Conservation (phyloP, 2,888 invertebrate genomes). For the Sarcophaga variegata region DNA sequence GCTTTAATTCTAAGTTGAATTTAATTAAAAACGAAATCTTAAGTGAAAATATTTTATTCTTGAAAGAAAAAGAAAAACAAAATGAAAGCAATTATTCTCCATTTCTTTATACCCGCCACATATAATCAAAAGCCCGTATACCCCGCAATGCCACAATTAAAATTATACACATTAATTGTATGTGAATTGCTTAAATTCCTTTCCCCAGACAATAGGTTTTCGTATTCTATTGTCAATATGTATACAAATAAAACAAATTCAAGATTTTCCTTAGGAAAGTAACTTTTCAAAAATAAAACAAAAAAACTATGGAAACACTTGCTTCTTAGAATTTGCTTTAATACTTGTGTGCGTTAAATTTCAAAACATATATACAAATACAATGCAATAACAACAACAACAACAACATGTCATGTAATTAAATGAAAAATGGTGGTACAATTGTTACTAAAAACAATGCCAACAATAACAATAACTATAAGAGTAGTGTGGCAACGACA, state of each 20-base stretch:
- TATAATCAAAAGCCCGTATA: too few species aligned
- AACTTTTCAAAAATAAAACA: background rate
- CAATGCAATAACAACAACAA: slow-evolving; percentile 24
- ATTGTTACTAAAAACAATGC: slow-evolving; percentile 33
- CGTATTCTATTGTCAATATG: background rate
- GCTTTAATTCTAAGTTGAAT: too few species aligned
- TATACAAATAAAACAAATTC: background rate
- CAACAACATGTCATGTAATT: slow-evolving; percentile 42
- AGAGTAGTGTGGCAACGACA: slow-evolving; percentile 31
- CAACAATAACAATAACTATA: slow-evolving; percentile 7
- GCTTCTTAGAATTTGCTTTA: background rate
- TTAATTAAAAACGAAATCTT: too few species aligned
- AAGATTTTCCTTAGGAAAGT: background rate
- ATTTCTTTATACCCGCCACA: too few species aligned
- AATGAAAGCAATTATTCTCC: too few species aligned
- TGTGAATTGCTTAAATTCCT: background rate
- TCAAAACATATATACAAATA: slow-evolving; percentile 54
- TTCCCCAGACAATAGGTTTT: background rate
- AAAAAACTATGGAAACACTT: slow-evolving; percentile 18
- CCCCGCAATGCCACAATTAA: background rate
- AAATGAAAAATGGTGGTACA: slow-evolving; percentile 43
- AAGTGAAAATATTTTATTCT: too few species aligned
- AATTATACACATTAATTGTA: background rate
- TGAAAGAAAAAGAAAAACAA: too few species aligned
- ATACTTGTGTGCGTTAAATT: background rate